Conservation (phyloP, 2,113 vertebrate genomes). For the Bubo bubo region DNA sequence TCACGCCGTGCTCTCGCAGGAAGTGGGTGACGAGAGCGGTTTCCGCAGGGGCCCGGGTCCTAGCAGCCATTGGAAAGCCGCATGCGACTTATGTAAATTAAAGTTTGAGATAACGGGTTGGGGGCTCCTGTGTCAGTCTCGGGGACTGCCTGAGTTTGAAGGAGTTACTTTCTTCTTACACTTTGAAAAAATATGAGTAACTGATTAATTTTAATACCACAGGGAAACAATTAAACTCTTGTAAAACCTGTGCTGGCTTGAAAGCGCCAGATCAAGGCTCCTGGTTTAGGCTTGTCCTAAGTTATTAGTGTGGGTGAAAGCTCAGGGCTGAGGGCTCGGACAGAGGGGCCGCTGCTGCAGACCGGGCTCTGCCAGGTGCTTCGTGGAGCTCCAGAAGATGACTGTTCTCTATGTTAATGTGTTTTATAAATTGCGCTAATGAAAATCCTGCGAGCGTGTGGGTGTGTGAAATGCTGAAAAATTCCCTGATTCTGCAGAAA, state of each 20-base stretch:
- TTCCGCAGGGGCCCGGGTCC: background rate
- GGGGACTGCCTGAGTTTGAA: background rate
- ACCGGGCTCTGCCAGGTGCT: background rate
- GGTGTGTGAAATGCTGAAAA: background rate
- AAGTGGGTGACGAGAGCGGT: fast-evolving
- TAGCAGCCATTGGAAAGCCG: background rate
- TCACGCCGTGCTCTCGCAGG: fast-evolving
- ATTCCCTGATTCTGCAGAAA: background rate
- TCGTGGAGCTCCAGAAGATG: background rate
- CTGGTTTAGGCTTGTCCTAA: background rate
- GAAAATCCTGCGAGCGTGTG: fast-evolving
- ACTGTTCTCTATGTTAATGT: background rate
- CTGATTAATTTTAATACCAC: background rate
- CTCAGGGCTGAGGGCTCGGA: background rate
- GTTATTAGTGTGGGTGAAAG: background rate
- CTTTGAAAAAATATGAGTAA: background rate
- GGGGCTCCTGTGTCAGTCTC: fast-evolving
- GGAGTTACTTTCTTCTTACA: background rate
- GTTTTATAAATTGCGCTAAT: background rate
- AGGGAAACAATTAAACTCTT: background rate
- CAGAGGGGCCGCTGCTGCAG: background rate
- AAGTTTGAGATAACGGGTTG: fast-evolving
- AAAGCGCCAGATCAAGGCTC: background rate
- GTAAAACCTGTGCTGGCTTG: constrained; percentile 9
- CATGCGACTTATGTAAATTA: fast-evolving